phyloP scores from a whole-genome alignment of 2,113 vertebrate species.

The Coturnix japonica region DNA sequence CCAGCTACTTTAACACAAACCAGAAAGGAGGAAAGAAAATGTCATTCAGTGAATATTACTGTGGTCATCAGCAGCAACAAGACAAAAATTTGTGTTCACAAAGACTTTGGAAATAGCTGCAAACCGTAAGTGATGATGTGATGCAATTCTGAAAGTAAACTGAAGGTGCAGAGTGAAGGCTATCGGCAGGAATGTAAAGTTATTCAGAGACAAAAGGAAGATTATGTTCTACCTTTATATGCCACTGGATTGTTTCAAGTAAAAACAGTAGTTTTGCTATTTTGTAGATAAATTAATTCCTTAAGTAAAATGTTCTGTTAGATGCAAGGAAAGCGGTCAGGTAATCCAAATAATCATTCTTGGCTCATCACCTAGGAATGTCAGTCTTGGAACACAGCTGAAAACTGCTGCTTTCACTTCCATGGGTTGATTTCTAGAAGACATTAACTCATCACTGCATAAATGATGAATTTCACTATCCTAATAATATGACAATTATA shows the following conservation, averaged over 20 bases:
- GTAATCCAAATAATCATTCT: not conserved
- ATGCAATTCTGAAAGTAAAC: not conserved
- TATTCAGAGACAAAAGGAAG: not conserved
- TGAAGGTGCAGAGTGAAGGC: not conserved
- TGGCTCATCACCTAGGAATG: not conserved
- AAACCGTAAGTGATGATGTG: not conserved
- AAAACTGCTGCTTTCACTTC: not conserved
- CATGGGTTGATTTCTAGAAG: not conserved
- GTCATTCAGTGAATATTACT: not conserved
- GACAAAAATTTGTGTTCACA: not conserved
- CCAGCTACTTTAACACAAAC: not conserved
- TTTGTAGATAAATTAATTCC: not conserved
- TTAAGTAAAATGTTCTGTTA: not conserved
- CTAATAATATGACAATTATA: not conserved
- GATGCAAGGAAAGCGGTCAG: not conserved
- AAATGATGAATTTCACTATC: not conserved
- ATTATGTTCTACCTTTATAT: not conserved
- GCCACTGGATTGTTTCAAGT: not conserved
- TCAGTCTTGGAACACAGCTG: not conserved
- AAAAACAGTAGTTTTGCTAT: not conserved
- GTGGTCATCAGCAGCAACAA: not conserved
- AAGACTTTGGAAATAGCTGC: not conserved
- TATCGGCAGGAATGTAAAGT: not conserved
- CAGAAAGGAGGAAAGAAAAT: not conserved
- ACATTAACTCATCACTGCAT: not conserved